Evolutionary conservation across 2,113 vertebrate species (phyloP), one percentile per base, ranked within the genome.

Genomic region (Rhabdomys dilectus): DNA sequence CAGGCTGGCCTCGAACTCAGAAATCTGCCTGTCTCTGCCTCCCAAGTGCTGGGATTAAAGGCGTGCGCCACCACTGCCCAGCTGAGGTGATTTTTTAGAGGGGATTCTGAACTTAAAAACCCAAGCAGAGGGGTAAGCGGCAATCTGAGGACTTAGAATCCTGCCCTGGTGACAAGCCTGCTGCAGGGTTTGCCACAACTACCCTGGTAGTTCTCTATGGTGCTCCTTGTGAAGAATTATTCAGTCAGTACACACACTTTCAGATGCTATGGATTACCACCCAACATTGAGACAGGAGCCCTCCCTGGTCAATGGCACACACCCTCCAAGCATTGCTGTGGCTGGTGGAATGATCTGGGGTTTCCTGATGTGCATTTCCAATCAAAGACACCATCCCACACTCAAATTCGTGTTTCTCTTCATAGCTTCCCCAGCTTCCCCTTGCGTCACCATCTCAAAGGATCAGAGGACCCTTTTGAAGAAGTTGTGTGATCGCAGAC

Each of bases 281-380:
- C 26, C 16, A 53, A 73, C 29, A 72, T 51, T 45, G 36, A 92
- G 31, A 34, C 9, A 2, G 0, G 1, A 39, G 3, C 21, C 68
- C 72, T 77, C 0, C 0, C 0, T 5, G 3, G 26, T 51, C 1
- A 0, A 2, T 5, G 11, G 17, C 39, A 17, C 22, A 45, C 15
- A 31, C 58, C 60, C 26, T 58, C 22, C n/a, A 76, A 77, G 36
- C 12, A 11, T 17, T 34, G 24, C 48, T 91, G 31, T 82, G 73
- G 58, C 5, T 51, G 64, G 4, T n/a, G 34, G 70, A 88, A n/a
- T 77, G n/a, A 51, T 39, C 17, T 36, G 90, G 36, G 10, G 22
- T 68, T 19, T 31, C 53, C 39, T 80, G 36, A 3, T 34, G 53
- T 34, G 29, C 12, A 22, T 58, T 53, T 89, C 24, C 26, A 93